Evolutionary conservation across 2,888 invertebrate species (phyloP), one percentile per base, ranked within the genome.

Genomic region (Diploptera punctata): DNA sequence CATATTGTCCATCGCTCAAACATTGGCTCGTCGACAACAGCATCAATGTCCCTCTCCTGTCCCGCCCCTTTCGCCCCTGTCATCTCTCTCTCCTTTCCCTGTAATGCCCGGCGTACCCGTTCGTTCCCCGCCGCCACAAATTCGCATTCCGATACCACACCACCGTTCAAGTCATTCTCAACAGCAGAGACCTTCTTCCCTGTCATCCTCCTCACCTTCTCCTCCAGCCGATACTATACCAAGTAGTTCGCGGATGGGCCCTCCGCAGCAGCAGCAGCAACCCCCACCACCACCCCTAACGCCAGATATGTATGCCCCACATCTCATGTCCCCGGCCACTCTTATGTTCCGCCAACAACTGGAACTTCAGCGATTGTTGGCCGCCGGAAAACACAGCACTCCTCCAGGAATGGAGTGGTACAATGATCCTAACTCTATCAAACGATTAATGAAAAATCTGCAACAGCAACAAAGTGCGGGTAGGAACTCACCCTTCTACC

Each of bases 301-400:
- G n/a, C n/a, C n/a, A n/a, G 62, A 62, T 5, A 10, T 43, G 0
- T 43, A 62, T 13, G 21, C 43, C 13, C 21, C 65, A 3, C 65
- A 21, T 24, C 9, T 65, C 9, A 13, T 65, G 3, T 26, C 52
- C 5, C 26, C 67, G 13, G 24, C 67, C 4, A 70, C 73, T 9
- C 26, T 71, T 24, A 61, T 70, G 62, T 65, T 52, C 26, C 70
- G 71, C 10, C 74, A 74, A 52, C 74, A 68, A 43, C 67, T 73
- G n/a, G 71, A 74, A 38, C 60, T 71, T 68, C 71, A 74, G 54
- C 49, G 68, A 29, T 19, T 68, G 44, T 68, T 67, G 71, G 49
- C 33, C 16, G 52, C 65, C 13, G 29, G 19, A 29, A 62, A 62
- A 13, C 62, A 33, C 5, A 13, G 13, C 7, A 19, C 21, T 10